A percentile compares a stretch with the other conserved stretches of the same genome.
Evolutionary conservation across 2,888 invertebrate genomes (phyloP).

Genomic region (Synergus laeviventris): DNA sequence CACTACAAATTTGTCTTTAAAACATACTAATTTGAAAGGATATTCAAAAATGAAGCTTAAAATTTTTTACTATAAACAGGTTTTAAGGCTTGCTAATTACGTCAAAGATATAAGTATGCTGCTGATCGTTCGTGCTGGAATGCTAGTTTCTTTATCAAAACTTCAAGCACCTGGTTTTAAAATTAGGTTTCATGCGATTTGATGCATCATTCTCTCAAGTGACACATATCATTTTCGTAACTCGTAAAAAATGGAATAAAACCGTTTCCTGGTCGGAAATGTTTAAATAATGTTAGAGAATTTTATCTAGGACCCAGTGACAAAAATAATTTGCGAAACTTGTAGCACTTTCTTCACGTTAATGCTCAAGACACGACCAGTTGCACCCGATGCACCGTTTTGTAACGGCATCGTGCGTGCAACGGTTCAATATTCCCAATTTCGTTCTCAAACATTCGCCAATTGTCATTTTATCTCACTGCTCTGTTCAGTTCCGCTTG

Average conservation of each 20-base stretch:
- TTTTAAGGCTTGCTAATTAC: too few species aligned
- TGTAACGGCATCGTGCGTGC: constrained; percentile 62
- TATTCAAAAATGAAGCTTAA: too few species aligned
- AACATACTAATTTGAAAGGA: too few species aligned
- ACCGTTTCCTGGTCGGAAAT: neutral
- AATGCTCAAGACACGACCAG: constrained; percentile 6
- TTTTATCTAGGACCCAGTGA: neutral
- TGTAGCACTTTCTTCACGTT: constrained; percentile 32
- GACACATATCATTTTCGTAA: too few species aligned
- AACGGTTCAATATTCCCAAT: constrained; percentile 40
- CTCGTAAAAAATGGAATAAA: neutral
- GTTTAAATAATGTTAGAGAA: neutral
- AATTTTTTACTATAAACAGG: too few species aligned
- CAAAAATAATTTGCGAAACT: constrained; percentile 16
- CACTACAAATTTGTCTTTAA: too few species aligned
- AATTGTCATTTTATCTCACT: constrained; percentile 26
- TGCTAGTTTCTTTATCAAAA: too few species aligned
- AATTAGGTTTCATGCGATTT: too few species aligned
- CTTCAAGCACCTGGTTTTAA: too few species aligned
- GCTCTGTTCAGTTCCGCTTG: constrained; percentile 14
- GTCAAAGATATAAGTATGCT: too few species aligned
- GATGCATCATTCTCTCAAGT: too few species aligned
- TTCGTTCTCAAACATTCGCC: constrained; percentile 25
- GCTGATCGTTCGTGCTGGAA: too few species aligned
- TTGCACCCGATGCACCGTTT: constrained; percentile 60